A percentile compares a stretch with the other conserved stretches of the same genome.
These are phyloP conservation scores for Cyprinodon tularosa DNA, from an alignment of 2,113 vertebrate genomes.

Conservation along the genomic window DNA sequence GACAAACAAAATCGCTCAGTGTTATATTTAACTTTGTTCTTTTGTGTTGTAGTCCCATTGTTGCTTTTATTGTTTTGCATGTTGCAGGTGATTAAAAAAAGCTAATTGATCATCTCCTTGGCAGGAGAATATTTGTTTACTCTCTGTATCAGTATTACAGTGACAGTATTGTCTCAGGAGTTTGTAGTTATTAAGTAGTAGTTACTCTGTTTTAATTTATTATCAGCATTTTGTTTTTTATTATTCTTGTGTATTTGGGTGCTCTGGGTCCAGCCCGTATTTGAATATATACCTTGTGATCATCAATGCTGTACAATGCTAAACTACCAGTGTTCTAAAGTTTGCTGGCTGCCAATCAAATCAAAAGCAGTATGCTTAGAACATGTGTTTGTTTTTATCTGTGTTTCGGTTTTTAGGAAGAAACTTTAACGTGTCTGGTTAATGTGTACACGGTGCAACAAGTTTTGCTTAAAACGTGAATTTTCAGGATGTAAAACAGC, in stretches of 20 bases:
- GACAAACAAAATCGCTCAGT: slow-evolving; percentile 54
- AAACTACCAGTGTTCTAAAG: slow-evolving; percentile 67
- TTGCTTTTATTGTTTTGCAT: slow-evolving; percentile 74
- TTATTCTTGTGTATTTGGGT: slow-evolving; percentile 50
- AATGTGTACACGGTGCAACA: slow-evolving; percentile 59
- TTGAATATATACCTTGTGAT: slow-evolving; percentile 15
- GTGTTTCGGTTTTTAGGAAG: slow-evolving; percentile 50
- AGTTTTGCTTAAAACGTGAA: slow-evolving; percentile 61
- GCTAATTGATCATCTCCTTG: slow-evolving; percentile 40
- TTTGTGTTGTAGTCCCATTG: slow-evolving; percentile 60
- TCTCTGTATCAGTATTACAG: slow-evolving; percentile 72
- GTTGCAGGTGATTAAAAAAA: slow-evolving; percentile 42
- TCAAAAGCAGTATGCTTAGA: slow-evolving; percentile 74
- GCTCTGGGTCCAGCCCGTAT: slow-evolving; percentile 24
- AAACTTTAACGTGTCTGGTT: slow-evolving; percentile 51
- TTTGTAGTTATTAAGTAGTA: slow-evolving; percentile 63
- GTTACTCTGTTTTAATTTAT: slow-evolving; percentile 66
- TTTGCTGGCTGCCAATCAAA: slow-evolving; percentile 77
- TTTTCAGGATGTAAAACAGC: slow-evolving; percentile 57
- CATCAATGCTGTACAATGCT: slow-evolving; percentile 63
- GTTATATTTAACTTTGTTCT: slow-evolving; percentile 62
- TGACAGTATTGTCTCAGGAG: slow-evolving; percentile 77
- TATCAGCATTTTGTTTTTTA: slow-evolving; percentile 52
- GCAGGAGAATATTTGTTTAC: slow-evolving; percentile 63
- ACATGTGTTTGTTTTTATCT: slow-evolving; percentile 46